Evolutionary conservation across 2,888 invertebrate species (phyloP), one percentile per base, ranked within the genome.

Genomic region (Patella pellucida): DNA sequence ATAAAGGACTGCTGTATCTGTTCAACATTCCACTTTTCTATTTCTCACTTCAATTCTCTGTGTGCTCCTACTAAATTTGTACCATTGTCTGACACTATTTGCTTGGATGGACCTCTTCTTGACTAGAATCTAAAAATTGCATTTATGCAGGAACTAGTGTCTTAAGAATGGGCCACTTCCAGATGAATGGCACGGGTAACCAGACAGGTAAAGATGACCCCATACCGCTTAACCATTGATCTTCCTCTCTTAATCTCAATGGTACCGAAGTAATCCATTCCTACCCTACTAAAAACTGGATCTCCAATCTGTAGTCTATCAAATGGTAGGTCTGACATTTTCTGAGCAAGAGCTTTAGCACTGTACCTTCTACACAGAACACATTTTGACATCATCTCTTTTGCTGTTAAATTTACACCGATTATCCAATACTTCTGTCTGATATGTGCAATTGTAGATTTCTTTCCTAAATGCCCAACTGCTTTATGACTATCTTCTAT

Each of bases 321-420:
- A 11, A 7, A 9, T 3, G 76, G 79, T 5, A 79, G 76, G 62
- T 79, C 76, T 19, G 76, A 54, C 78, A 79, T 79, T 27, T 74
- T 72, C 68, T 79, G 76, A 12, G 41, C 7, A 19, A 19, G 15
- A 16, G 27, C 5, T 50, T 23, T n/a, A 3, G 50, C 74, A 7
- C 41, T 27, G 52, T 74, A 79, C 52, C 52, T 76, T 14, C 72
- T 50, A 73, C 79, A 79, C 15, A 54, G 41, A 9, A 52, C 71
- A 50, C 75, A 75, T n/a, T 75, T 69, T n/a, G 16, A 14, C n/a
- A 72, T 52, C 14, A 72, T n/a, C 16, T 2, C 52, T 52, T 72
- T 73, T 23, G 68, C 52, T 12, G 68, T n/a, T 51, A n/a, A 11
- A n/a, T 54, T 72, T 14, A 51, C 75, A 16, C 62, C 15, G n/a